phyloP scores from a whole-genome alignment of 37 sponge, comb jelly and placozoan genomes.

The Ianthella basta region DNA sequence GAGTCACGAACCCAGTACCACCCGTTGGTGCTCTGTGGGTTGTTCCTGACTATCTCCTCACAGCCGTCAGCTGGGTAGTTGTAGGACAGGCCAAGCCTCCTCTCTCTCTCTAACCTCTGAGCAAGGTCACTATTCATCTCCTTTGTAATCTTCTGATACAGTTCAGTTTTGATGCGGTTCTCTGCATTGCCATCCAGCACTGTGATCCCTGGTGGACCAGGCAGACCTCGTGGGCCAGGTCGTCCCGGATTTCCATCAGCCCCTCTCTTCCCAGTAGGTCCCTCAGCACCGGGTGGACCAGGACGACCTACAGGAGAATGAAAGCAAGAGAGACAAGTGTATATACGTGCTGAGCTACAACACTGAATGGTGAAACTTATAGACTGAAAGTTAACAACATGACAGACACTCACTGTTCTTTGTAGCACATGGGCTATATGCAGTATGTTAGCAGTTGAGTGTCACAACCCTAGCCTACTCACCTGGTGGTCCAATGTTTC shows the following conservation, averaged over 20 bases:
- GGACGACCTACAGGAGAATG: background rate
- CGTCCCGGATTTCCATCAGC: background rate
- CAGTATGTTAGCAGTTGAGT: no score
- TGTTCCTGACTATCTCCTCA: constrained; percentile 11
- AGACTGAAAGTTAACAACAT: no score
- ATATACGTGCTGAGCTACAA: no score
- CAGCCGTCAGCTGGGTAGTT: constrained; percentile 1
- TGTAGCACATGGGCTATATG: no score
- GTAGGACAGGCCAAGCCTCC: background rate
- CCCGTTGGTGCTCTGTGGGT: constrained; percentile 12
- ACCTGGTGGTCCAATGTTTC: no score
- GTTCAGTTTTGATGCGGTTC: constrained; percentile 24
- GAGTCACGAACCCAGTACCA: background rate
- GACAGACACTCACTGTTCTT: no score
- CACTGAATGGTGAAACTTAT: no score
- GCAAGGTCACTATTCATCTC: background rate
- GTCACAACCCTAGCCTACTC: no score
- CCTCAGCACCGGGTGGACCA: constrained; percentile 14
- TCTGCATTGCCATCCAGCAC: background rate
- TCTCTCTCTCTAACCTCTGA: background rate
- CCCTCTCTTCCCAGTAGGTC: constrained; percentile 8
- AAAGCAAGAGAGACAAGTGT: no score
- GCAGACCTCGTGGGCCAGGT: constrained; percentile 10
- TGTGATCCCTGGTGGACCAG: constrained; percentile 17
- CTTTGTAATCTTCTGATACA: background rate